These are phyloP conservation scores for Agriotes lineatus DNA, from an alignment of 2,888 invertebrate genomes.

Conservation along the genomic window DNA sequence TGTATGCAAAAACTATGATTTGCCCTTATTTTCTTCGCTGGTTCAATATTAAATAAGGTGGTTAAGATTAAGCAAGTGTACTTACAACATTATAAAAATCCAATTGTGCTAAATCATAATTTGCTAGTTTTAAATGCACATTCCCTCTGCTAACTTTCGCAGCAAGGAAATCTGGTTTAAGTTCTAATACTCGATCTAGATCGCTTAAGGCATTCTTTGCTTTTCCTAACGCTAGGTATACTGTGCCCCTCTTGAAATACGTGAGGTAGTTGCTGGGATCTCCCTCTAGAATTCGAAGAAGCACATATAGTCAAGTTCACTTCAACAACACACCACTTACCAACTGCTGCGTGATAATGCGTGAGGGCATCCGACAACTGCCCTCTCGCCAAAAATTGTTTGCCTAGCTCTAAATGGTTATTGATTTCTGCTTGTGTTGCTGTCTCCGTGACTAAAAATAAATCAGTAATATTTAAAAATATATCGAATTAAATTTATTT, in stretches of 20 bases:
- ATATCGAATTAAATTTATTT: slow-evolving; percentile 34
- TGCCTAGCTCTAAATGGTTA: slow-evolving; percentile 94
- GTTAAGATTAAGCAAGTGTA: slow-evolving; percentile 54
- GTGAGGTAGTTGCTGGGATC: slow-evolving; percentile 97
- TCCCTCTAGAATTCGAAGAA: too few relatives aligned
- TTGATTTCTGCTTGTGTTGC: slow-evolving; percentile 84
- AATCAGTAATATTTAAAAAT: slow-evolving; percentile 40
- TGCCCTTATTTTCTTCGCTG: too few relatives aligned
- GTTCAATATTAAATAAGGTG: too few relatives aligned
- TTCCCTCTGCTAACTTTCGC: slow-evolving; percentile 84
- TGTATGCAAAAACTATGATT: too few relatives aligned
- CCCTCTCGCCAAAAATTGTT: slow-evolving; percentile 90
- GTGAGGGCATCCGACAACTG: slow-evolving; percentile 96
- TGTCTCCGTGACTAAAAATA: slow-evolving; percentile 76
- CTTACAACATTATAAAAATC: slow-evolving; percentile 91
- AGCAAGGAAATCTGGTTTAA: slow-evolving; percentile 95
- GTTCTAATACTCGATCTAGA: slow-evolving; percentile 89
- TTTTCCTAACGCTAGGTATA: slow-evolving; percentile 95
- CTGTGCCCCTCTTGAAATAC: slow-evolving; percentile 95
- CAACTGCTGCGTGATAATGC: slow-evolving; percentile 98
- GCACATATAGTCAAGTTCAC: too few relatives aligned
- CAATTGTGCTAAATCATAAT: slow-evolving; percentile 82
- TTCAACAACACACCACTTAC: slow-evolving; percentile 71
- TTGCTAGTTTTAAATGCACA: slow-evolving; percentile 90
- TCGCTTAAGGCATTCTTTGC: slow-evolving; percentile 95